phyloP scores from a whole-genome alignment of 2,113 vertebrate species.

The Garra rufa region DNA sequence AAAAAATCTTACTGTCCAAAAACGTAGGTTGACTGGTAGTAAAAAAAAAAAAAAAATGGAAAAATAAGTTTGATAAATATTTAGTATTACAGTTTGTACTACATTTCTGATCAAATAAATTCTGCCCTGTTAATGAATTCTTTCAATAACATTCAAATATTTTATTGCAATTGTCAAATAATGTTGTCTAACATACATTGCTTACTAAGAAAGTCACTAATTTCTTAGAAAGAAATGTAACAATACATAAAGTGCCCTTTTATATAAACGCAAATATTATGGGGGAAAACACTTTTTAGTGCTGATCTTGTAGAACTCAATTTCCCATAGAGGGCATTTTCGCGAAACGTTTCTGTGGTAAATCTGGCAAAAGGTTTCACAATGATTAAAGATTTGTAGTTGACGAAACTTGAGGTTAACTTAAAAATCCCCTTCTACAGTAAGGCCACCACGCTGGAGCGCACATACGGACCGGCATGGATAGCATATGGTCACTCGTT shows the following conservation, averaged over 20 bases:
- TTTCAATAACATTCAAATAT: background rate
- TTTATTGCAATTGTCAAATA: too few species aligned
- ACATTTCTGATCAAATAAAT: background rate
- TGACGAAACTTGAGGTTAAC: conserved; percentile 8
- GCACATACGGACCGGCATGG: conserved; percentile 96
- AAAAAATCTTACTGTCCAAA: too few species aligned
- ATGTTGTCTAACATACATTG: background rate
- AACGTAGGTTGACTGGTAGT: too few species aligned
- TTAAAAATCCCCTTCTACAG: conserved; percentile 65
- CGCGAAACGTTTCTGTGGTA: conserved; percentile 12
- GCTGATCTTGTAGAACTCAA: background rate
- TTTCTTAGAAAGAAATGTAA: background rate
- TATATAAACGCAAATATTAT: background rate
- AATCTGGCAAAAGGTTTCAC: background rate
- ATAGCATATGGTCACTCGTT: conserved; percentile 98
- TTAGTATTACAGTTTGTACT: background rate
- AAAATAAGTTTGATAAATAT: too few species aligned
- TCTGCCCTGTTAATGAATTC: background rate
- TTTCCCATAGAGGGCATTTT: background rate
- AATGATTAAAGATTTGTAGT: background rate
- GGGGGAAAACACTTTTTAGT: background rate
- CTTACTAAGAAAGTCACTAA: background rate
- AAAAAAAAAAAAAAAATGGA: too few species aligned
- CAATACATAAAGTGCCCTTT: background rate
- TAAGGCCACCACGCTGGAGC: conserved; percentile 95